Base-by-base conservation (phyloP, 2,797 vertebrate species). In the Neosilurus mollespiculum region DNA sequence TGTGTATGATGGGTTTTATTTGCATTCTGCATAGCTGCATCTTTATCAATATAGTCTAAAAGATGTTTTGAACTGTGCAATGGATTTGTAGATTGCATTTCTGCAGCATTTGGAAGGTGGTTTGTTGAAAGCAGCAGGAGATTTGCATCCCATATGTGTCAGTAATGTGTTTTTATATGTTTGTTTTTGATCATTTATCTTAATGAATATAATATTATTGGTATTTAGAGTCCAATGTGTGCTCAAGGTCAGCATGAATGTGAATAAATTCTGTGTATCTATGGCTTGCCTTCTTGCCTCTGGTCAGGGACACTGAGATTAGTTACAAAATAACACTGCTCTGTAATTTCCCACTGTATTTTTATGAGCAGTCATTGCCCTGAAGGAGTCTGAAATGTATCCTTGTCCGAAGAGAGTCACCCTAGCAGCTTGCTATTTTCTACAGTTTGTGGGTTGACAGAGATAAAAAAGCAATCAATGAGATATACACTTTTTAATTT, bases 391-490 rank as follows among this genome's bases (percentile, higher is more conserved):
- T 82, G 71, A 81, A 80, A 81, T 14, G 9, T 59, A 62, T 54
- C 49, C 26, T 16, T 67, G 62, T 73, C 83, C 75, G 54, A 51
- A 85, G 76, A 80, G 59, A 71, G 66, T 71, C 30, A 65, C 56
- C 51, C 75, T 75, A 62, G 56, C 69, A 80, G 67, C 87, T 81
- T 81, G 16, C 76, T 43, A 61, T 78, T 88, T 85, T 78, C 79
- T 77, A 54, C 26, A 9, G 16, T 85, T 67, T 85, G 79, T 83
- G 85, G 81, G 84, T 83, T 26, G 49, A 71, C 72, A n/a, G 77
- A 81, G 87, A 89, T 88, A 89, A 89, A 86, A 82, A 80, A 87
- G 78, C 79, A 86, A 88, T 87, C 85, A 87, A 80, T 81, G 77
- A 76, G 51, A 89, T 83, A 83, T 83, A 86, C 71, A 75, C 69